Percentiles rank a stretch among this genome's conserved stretches.
Evolutionary conservation across 30 jellyfish, hydroid and myxozoan species (phyloP).

Genomic region (Cassiopea andromeda): DNA sequence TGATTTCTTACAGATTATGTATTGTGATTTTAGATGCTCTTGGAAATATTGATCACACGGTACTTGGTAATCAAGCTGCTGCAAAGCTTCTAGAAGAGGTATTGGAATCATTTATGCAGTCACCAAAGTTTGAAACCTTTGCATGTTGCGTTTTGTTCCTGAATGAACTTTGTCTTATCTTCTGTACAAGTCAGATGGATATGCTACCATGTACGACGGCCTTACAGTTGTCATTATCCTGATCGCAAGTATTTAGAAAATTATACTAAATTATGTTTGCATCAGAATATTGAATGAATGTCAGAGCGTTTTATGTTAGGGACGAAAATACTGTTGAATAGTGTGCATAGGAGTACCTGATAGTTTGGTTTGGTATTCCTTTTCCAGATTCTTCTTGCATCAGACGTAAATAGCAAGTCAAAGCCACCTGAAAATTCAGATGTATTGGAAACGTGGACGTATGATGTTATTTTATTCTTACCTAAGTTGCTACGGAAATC

Average conservation of each 20-base stretch:
- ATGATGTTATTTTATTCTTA: not conserved
- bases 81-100: slow-evolving; percentile 97
- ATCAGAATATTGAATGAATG: no score
- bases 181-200: no score
- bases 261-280: no score
- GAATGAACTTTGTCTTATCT: no score
- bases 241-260: no score
- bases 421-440: slow-evolving; percentile 15
- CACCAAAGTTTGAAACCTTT: not conserved
- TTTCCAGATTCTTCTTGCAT: slow-evolving; percentile 16
- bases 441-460: slow-evolving; percentile 17
- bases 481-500: no score
- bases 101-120: not conserved
- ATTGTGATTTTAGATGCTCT: slow-evolving; percentile 48
- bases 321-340: not conserved
- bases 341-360: not conserved
- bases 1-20: not conserved
- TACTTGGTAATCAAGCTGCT: slow-evolving; percentile 95
- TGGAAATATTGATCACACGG: slow-evolving; percentile 79
- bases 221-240: no score
- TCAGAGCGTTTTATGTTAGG: no score
- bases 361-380: not conserved
- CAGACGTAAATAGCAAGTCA: not conserved
- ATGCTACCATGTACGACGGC: no score
- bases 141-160: no score